Conservation (phyloP, 2,113 vertebrate genomes). For the Lathamus discolor region DNA sequence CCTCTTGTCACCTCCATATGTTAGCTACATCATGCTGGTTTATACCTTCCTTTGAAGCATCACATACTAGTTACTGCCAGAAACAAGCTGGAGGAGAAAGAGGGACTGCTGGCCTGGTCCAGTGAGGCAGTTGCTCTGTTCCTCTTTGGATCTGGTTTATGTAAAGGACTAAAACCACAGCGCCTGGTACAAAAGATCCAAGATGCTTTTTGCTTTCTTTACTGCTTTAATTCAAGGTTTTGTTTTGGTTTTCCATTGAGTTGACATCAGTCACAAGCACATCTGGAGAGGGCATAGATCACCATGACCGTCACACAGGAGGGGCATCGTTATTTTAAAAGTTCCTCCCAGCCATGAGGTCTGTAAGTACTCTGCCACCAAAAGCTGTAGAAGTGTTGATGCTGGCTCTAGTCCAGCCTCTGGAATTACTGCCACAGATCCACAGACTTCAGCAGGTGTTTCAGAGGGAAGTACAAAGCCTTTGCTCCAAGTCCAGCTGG, state of each 20-base stretch:
- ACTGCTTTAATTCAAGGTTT: slow-evolving; percentile 36
- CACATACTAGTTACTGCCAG: slow-evolving; percentile 30
- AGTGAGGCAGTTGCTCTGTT: slow-evolving; percentile 28
- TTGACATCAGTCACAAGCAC: slow-evolving; percentile 36
- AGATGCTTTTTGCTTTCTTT: slow-evolving; percentile 50
- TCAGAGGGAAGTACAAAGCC: background rate
- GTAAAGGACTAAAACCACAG: background rate
- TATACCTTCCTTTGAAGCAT: slow-evolving; percentile 67
- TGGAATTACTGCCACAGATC: background rate
- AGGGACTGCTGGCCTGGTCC: slow-evolving; percentile 34
- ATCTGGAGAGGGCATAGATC: slow-evolving; percentile 53
- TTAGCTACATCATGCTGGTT: slow-evolving; percentile 44
- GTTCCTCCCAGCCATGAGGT: background rate
- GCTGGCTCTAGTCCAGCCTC: background rate
- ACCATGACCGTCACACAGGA: background rate
- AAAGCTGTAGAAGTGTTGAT: background rate
- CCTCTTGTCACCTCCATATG: slow-evolving; percentile 55
- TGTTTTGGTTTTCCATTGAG: slow-evolving; percentile 59
- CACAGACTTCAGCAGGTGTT: background rate
- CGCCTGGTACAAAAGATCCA: background rate
- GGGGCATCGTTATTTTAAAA: background rate
- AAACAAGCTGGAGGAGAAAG: slow-evolving; percentile 32
- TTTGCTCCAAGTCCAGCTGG: background rate
- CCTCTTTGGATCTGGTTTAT: slow-evolving; percentile 3
- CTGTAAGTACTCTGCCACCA: background rate